Base-by-base conservation (phyloP, 1,140 invertebrate genomes). In the Hyles vespertilio region DNA sequence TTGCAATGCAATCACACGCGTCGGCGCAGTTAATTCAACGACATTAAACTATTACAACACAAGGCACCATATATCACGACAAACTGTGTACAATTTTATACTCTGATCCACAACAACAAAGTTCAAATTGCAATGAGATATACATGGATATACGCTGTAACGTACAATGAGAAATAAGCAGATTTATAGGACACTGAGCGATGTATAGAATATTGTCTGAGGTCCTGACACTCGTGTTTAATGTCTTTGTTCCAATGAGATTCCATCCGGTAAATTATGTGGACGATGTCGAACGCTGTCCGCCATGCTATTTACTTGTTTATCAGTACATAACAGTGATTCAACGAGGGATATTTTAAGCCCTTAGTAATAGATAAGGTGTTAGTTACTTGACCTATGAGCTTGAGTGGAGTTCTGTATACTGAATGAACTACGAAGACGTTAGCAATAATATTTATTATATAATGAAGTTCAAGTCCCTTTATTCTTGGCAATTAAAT, bases 181-280 rank as follows among this genome's bases (percentile, higher is more conserved):
- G 72, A 85, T 84, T 84, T 86, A 86, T 82, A 84, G 71, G 67
- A 70, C 69, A 66, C 56, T 74, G 74, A 72, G 78, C 64, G 70
- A 79, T 76, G 83, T 81, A 76, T 74, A 80, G 79, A 81, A 85
- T 83, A 83, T 81, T 82, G 83, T 86, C 79, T 81, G 79, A 70
- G 74, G 77, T 77, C 78, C 65, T 79, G 79, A 84, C 78, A 74
- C 70, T 75, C 67, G 66, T 82, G 79, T 81, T 81, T 81, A 86
- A 86, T 84, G 83, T 86, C 83, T 86, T 79, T 81, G 79, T 86
- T 86, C 68, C 75, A 69, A 72, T 71, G 72, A 72, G 75, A 80
- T 74, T 78, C 74, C 69, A 67, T 54, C 22, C 65, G 54, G 65
- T 57, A 71, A 70, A 65, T 78, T 81, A 79, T 73, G 70, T 67